Conservation (phyloP, 2,113 vertebrate genomes). For the Choloepus hoffmanni region DNA sequence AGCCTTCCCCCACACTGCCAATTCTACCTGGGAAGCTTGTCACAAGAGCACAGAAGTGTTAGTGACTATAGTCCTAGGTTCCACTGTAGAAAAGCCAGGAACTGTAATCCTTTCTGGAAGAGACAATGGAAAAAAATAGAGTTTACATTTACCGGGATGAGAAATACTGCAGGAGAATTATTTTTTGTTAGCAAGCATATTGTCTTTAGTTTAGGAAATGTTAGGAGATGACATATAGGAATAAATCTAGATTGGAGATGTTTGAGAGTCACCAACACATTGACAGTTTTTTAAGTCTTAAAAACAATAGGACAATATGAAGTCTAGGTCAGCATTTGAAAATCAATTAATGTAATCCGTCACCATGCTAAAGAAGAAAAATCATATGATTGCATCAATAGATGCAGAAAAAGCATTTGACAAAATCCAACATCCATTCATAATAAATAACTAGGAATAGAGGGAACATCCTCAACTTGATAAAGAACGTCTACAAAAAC, state of each 20-base stretch:
- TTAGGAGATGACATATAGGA: neutral
- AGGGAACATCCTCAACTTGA: neutral
- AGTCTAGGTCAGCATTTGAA: neutral
- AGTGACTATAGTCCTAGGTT: neutral
- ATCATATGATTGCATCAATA: neutral
- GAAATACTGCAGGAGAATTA: neutral
- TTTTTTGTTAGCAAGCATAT: neutral
- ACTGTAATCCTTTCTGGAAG: neutral
- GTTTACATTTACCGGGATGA: neutral
- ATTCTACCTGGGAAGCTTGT: neutral
- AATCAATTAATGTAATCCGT: neutral
- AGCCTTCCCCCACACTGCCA: neutral
- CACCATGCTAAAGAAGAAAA: neutral
- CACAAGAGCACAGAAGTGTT: conserved; percentile 33
- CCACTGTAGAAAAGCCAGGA: neutral
- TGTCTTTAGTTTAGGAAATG: neutral
- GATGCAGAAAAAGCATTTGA: conserved; percentile 20
- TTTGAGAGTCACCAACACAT: neutral
- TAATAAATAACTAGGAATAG: neutral
- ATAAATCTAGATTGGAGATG: neutral
- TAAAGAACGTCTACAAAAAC: neutral
- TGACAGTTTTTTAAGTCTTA: neutral
- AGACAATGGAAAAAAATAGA: neutral
- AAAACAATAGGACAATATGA: neutral
- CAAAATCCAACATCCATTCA: neutral